Conservation (phyloP, 2,888 invertebrate species). For the Sussaba pulchella region DNA sequence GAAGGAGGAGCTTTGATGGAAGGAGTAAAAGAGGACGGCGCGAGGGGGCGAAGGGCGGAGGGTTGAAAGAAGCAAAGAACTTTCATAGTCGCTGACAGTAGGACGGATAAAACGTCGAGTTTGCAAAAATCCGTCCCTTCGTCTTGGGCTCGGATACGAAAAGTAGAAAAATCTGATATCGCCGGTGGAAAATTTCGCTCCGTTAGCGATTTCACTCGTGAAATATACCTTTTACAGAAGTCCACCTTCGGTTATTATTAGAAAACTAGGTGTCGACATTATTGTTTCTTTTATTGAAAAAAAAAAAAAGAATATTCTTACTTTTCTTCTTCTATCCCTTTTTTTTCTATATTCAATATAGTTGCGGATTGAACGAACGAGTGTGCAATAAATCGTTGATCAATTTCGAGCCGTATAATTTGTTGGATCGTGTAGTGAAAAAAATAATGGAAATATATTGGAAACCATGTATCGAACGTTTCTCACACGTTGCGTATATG, state of each 20-base stretch:
- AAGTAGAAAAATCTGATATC: slow-evolving; percentile 35
- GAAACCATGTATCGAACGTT: background rate
- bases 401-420: slow-evolving; percentile 44
- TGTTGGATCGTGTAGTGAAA: slow-evolving; percentile 6
- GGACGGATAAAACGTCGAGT: slow-evolving; percentile 49
- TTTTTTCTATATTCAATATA: slow-evolving; percentile 1
- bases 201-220: slow-evolving; percentile 49
- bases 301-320: no score
- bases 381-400: slow-evolving; percentile 12
- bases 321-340: no score
- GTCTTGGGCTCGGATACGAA: background rate
- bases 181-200: slow-evolving; percentile 43
- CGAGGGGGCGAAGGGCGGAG: no score
- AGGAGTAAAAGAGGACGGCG: background rate
- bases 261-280: slow-evolving; percentile 52
- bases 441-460: background rate
- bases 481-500: background rate
- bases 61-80: background rate
- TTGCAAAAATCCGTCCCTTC: slow-evolving; percentile 49
- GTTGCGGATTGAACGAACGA: background rate
- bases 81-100: slow-evolving; percentile 29
- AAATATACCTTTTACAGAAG: slow-evolving; percentile 47
- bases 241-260: slow-evolving; percentile 58
- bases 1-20: background rate
- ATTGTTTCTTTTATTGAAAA: slow-evolving; percentile 35